Conservation (phyloP, 1,140 invertebrate genomes). For the Hylaeus anthracinus region DNA sequence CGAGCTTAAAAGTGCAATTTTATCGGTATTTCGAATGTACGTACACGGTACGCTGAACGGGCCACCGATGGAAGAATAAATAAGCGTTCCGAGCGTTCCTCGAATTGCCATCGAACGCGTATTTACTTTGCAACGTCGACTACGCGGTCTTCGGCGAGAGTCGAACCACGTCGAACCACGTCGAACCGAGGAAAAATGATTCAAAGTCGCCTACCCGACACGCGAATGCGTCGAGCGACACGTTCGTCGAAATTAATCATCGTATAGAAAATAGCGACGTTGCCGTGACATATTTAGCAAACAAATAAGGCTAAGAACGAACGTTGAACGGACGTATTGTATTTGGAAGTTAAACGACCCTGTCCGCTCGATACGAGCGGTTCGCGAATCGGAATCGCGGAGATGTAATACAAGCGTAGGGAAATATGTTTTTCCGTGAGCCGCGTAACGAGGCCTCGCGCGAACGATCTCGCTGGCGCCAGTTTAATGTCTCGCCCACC, state of each 20-base stretch:
- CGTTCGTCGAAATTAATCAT: conserved; percentile 13
- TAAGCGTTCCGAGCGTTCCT: conserved; percentile 35
- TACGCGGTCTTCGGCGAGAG: not conserved
- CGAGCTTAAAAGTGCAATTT: not conserved
- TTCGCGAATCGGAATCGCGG: too few species aligned
- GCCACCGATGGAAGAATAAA: conserved; percentile 46
- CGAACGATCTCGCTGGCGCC: conserved; percentile 29
- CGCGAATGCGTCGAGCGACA: not conserved
- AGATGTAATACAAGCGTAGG: not conserved
- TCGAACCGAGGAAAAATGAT: conserved; percentile 3
- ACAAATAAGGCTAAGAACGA: too few species aligned
- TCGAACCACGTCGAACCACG: too few species aligned
- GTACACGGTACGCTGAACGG: not conserved
- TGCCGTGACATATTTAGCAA: not conserved
- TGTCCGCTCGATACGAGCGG: too few species aligned
- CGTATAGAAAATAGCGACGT: too few species aligned
- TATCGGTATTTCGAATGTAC: not conserved
- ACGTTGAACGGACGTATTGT: too few species aligned
- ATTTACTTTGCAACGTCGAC: conserved; percentile 37
- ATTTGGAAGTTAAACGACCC: not conserved
- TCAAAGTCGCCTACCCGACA: not conserved
- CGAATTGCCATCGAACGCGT: conserved; percentile 33
- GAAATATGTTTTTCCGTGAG: not conserved
- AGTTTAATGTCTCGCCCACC: conserved; percentile 23
- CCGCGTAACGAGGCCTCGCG: not conserved